Evolutionary conservation across 2,113 vertebrate genomes (phyloP).

Genomic region (Salvelinus fontinalis): DNA sequence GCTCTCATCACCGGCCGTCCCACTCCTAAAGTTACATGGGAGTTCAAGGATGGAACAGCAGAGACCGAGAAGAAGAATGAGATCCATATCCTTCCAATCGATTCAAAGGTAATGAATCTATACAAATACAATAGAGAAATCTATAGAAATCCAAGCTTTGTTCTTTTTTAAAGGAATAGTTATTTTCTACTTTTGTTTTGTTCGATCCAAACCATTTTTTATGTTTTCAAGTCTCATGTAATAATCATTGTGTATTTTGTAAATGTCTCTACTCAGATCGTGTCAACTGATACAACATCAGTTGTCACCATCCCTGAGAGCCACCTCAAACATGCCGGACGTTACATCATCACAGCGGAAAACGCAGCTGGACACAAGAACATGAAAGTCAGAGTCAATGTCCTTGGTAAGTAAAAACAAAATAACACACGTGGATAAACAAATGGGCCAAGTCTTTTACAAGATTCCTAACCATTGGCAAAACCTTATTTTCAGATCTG

Average conservation of each 20-base stretch:
- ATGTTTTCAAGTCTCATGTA: background rate
- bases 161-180: background rate
- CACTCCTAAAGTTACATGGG: conserved; percentile 89
- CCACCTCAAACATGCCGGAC: conserved; percentile 87
- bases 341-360: conserved; percentile 91
- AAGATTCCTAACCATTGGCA: background rate
- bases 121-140: background rate
- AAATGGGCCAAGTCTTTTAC: background rate
- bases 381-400: conserved; percentile 84
- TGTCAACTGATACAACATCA: conserved; percentile 84
- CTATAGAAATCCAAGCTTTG: background rate
- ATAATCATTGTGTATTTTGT: background rate
- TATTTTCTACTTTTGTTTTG: background rate
- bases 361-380: conserved; percentile 93
- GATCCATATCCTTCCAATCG: conserved; percentile 86
- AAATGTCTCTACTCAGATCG: conserved; percentile 70
- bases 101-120: conserved; percentile 82
- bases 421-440: background rate
- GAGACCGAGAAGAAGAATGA: conserved; percentile 88
- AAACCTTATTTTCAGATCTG: conserved; percentile 74
- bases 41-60: conserved; percentile 88
- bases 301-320: conserved; percentile 81
- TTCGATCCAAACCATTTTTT: background rate
- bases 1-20: conserved; percentile 86
- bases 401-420: conserved; percentile 81